Percentiles rank a stretch among this genome's conserved stretches.
These are phyloP conservation scores for Heliconius melpomene DNA, from an alignment of 1,140 invertebrate genomes.

Conservation along the genomic window DNA sequence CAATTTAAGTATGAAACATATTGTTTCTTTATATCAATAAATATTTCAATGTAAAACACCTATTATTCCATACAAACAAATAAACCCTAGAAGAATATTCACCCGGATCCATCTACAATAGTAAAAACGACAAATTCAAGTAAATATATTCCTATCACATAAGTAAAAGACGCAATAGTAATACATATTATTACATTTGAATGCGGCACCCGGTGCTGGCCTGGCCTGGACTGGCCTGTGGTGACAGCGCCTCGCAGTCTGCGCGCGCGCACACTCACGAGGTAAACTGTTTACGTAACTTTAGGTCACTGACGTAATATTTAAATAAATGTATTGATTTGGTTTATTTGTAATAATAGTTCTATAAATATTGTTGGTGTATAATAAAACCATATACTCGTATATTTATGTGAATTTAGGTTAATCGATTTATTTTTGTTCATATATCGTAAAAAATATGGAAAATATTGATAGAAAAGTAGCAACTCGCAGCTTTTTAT, in stretches of 20 bases:
- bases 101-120: neutral
- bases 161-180: neutral
- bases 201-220: slow-evolving; percentile 26
- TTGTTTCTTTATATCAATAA: neutral
- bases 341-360: neutral
- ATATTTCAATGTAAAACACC: neutral
- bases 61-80: neutral
- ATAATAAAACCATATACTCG: no score
- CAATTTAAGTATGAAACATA: no score
- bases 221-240: slow-evolving; percentile 14
- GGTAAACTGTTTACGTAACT: slow-evolving; percentile 33
- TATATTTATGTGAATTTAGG: no score
- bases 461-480: no score
- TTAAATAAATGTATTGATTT: neutral
- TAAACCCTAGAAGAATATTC: neutral
- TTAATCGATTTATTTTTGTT: no score
- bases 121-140: neutral
- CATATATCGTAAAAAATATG: no score
- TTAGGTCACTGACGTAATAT: neutral
- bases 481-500: no score
- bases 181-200: slow-evolving; percentile 21
- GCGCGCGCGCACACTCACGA: slow-evolving; percentile 30
- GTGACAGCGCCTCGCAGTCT: slow-evolving; percentile 43
- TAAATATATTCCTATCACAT: slow-evolving; percentile 22
- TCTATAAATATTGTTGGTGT: no score